Evolutionary conservation across 2,113 vertebrate species (phyloP), one percentile per base, ranked within the genome.

Genomic region (Cochlearius cochlearius): DNA sequence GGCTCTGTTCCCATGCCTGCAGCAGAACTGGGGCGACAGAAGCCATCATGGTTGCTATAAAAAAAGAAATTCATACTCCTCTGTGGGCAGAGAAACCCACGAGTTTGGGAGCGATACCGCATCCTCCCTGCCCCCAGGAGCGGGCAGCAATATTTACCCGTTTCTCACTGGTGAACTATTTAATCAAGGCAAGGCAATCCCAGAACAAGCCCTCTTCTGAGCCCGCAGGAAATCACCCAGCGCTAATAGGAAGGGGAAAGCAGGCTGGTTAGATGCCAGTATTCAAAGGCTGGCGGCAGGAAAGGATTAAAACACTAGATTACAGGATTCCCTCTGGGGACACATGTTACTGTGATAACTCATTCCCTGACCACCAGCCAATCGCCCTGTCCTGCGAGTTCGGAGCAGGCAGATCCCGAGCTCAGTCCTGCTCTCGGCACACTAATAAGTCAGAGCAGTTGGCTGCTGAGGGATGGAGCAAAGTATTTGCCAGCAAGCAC

Each of bases 321-420:
- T 82, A 83, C 79, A 86, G 89, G 90, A 89, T 92, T 95, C 95
- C 94, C 93, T 67, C 85, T 32, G 64, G 93, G 90, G 75, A 93
- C 71, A 75, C 34, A 39, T 38, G 63, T 75, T 74, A 27, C n/a
- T 67, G 13, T 15, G 79, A 58, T 25, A 59, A 78, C 92, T 90
- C 94, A 50, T 26, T 36, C 80, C 84, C 87, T 81, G 91, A 85
- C 36, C 80, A 50, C 1, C 45, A 23, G 86, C 81, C 92, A 94
- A 63, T 1, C 79, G 79, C 53, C 50, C 45, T 55, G 73, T 82
- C 73, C 87, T 34, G 53, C 0, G 18, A 50, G 79, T 4, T 59
- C 38, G 30, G 25, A 74, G 59, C 77, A 55, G 4, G 7, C 22
- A 12, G 73, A 15, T n/a, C 2, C 1, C 41, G 7, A 2, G 9